Base-by-base conservation (phyloP, 2,113 vertebrate genomes). In the Hiodon tergisus region DNA sequence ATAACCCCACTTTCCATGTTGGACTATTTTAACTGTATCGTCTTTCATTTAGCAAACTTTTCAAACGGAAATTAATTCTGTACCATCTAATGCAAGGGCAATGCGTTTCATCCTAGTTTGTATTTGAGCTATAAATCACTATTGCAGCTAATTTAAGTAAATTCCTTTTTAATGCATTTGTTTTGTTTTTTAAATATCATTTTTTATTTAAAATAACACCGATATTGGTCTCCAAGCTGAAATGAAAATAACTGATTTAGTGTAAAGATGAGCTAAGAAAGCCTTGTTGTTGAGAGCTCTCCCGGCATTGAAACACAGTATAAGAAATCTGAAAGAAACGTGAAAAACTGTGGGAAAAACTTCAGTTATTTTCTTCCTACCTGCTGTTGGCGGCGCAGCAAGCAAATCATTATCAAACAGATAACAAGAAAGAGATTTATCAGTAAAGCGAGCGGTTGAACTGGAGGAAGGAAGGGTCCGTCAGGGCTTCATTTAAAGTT, bases 391-490 rank as follows among this genome's bases (percentile, higher is more conserved):
- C 10, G 7, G 69, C 10, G 53, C 10, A 14, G 10, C 69, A 13
- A 58, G 57, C 17, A 31, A 59, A 54, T 71, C 48, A 48, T 58
- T 7, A 71, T 70, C 10, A 68, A 69, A 69, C 52, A 48, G 69
- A 59, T 4, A 46, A 31, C 31, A 31, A 31, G 31, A 31, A 31
- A 31, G 31, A 31, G 31, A 31, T 71, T 58, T 59, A 71, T 71
- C 48, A 60, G 57, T 31, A 31, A 31, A 31, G 31, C 31, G 31
- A 31, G 31, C 31, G 31, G 31, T 31, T 31, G 31, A 31, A 31
- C 31, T 31, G 31, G 1, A 31, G 70, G 31, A n/a, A 48, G 50
- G 17, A 31, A 71, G 9, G 13, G 57, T 46, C 55, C 31, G 48
- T 51, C 11, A 46, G 70, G 14, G 31, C 46, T 71, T 58, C 47